Evolutionary conservation across 2,797 vertebrate species (phyloP), one percentile per base, ranked within the genome.

Genomic region (Moxostoma hubbsi): DNA sequence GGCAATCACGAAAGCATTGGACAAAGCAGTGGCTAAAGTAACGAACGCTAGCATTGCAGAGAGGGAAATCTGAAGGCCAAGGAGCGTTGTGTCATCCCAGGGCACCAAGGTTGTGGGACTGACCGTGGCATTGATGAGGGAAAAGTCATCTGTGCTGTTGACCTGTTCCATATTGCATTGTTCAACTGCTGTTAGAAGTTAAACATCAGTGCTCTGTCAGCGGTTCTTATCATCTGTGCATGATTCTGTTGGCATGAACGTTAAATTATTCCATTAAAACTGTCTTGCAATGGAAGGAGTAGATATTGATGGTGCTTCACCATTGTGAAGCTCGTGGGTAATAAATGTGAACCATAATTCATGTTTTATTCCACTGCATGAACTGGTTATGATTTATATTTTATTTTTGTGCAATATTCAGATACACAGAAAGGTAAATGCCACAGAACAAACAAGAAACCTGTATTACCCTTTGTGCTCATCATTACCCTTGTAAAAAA

Each of bases 1-100:
- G 77, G 96, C 94, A 0, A 99, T 94, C 1, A 99, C 97, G 5
- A 99, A 99, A 75, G 92, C 83, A 0, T 99, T 98, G 45, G 95
- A 98, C 7, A 99, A 93, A 81, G 95, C 90, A 0, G 97, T 98
- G 13, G 97, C 96, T 89, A 99, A 86, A 0, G 97, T 99, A 86
- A 98, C 90, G 5, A 94, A 0, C 0, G 94, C 94, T 62, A 99
- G 86, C 49, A 96, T 45, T 13, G 93, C 87, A 0, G 95, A 95
- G 10, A 99, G 89, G 0, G 94, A 96, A 83, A 98, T 92, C 90
- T 96, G 94, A 73, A 97, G 86, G 9, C 93, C 91, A 18, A 95
- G 82, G 0, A 95, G 85, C 0, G 89, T 91, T 53, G 85, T 88
- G 9, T 95, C 89, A 0, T 94, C 93, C 96, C 93, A 95, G 12